A percentile compares a stretch with the other conserved stretches of the same genome.
Conservation (phyloP, 2,888 invertebrate species). For the Drosophila fungiperda region DNA sequence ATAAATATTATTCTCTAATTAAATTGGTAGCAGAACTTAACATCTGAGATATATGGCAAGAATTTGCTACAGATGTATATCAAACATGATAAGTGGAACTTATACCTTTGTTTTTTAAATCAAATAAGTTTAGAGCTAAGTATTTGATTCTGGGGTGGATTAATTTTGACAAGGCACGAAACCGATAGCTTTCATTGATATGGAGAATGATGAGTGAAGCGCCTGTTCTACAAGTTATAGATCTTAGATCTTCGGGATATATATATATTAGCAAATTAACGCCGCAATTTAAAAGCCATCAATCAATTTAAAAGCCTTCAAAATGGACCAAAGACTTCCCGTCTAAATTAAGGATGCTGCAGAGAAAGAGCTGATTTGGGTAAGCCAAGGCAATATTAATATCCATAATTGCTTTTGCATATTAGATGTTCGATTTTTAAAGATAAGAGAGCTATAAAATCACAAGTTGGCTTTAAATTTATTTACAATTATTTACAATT, state of each 20-base stretch:
- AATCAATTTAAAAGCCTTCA: too few relatives aligned
- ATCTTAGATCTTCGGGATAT: slow-evolving; percentile 46
- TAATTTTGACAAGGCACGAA: background rate
- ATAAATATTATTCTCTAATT: slow-evolving; percentile 2
- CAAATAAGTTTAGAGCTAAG: slow-evolving; percentile 11
- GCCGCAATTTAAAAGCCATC: slow-evolving; percentile 6
- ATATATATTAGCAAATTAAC: slow-evolving; percentile 73
- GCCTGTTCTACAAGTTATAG: slow-evolving; percentile 63
- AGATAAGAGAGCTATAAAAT: slow-evolving; percentile 8
- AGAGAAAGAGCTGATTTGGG: slow-evolving; percentile 88
- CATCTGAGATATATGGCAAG: background rate
- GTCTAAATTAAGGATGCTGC: slow-evolving; percentile 88
- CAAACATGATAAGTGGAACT: background rate
- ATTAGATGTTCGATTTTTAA: background rate
- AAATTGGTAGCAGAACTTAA: background rate
- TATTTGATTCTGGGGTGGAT: background rate
- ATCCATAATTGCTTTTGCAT: background rate
- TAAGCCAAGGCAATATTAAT: slow-evolving; percentile 12
- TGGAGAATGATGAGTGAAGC: slow-evolving; percentile 68
- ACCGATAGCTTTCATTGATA: slow-evolving; percentile 55
- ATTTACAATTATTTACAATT: background rate
- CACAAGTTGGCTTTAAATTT: background rate
- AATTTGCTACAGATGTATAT: background rate
- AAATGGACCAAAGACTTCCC: slow-evolving; percentile 88
- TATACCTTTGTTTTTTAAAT: background rate